Evolutionary conservation across 2,797 vertebrate species (phyloP).

Genomic region (Bovichtus diacanthus): DNA sequence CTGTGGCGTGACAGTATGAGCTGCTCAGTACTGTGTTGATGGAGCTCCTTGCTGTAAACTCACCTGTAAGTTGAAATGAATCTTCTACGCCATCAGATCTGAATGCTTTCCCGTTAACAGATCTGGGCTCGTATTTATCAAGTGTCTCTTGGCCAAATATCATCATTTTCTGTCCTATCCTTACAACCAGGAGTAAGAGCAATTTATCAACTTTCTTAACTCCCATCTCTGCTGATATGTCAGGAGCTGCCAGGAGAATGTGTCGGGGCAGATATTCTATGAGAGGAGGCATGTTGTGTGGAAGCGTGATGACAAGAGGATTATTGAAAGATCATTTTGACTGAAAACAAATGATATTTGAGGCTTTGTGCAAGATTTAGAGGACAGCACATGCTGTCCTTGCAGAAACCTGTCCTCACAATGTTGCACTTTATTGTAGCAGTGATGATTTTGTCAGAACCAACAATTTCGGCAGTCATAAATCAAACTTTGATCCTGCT

Average conservation of each 20-base stretch:
- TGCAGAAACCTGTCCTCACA: background rate
- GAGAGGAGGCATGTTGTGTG: background rate
- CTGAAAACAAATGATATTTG: background rate
- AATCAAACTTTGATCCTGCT: background rate
- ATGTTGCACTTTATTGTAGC: background rate
- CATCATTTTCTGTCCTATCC: no score
- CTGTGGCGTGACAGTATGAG: constrained; percentile 20
- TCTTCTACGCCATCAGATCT: constrained; percentile 2
- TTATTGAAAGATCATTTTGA: background rate
- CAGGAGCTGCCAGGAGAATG: background rate
- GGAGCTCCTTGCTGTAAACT: constrained; percentile 10
- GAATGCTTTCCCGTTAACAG: background rate
- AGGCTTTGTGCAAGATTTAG: background rate
- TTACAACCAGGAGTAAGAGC: background rate
- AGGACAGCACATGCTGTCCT: background rate
- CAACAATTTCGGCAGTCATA: background rate
- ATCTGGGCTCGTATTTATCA: background rate
- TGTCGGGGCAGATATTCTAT: background rate
- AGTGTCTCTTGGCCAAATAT: no score
- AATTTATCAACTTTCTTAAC: background rate
- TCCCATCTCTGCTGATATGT: background rate
- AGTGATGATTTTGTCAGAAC: background rate
- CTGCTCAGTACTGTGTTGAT: constrained; percentile 20
- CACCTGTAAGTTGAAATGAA: constrained; percentile 1
- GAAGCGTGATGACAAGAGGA: background rate